Conservation (phyloP, 2,888 invertebrate genomes). For the Vanessa cardui region DNA sequence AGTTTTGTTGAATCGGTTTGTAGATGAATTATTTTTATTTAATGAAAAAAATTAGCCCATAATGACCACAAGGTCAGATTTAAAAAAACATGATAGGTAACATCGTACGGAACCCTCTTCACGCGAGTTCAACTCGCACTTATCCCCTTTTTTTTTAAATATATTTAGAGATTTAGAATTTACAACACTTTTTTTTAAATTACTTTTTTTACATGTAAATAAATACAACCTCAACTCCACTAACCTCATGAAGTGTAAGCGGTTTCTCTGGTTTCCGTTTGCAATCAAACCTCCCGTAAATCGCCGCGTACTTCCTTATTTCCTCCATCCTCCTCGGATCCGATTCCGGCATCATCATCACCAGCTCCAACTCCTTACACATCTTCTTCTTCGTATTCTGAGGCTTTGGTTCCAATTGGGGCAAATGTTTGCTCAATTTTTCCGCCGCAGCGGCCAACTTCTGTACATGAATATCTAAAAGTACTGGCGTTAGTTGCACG, state of each 20-base stretch:
- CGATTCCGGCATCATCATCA: slow-evolving; percentile 94
- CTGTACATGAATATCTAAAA: slow-evolving; percentile 92
- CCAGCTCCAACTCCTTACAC: slow-evolving; percentile 94
- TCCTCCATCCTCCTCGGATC: slow-evolving; percentile 96
- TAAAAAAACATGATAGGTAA: too few relatives aligned
- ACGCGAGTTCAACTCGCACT: too few relatives aligned
- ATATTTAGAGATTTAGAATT: too few relatives aligned
- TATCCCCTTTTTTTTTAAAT: too few relatives aligned
- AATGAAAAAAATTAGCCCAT: too few relatives aligned
- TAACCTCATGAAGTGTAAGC: slow-evolving; percentile 96
- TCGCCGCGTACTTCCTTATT: slow-evolving; percentile 97
- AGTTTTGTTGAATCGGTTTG: too few relatives aligned
- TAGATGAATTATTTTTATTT: too few relatives aligned
- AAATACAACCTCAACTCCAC: slow-evolving; percentile 16
- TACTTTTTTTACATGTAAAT: too few relatives aligned
- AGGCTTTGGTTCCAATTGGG: slow-evolving; percentile 93
- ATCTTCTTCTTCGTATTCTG: slow-evolving; percentile 96
- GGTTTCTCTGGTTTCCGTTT: slow-evolving; percentile 98
- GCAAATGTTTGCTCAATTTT: slow-evolving; percentile 90
- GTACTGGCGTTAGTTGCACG: slow-evolving; percentile 88
- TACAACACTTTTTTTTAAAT: too few relatives aligned
- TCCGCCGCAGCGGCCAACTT: slow-evolving; percentile 93
- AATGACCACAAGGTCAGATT: too few relatives aligned
- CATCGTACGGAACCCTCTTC: too few relatives aligned
- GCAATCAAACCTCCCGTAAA: slow-evolving; percentile 98